Evolutionary conservation across 2,797 vertebrate species (phyloP), one percentile per base, ranked within the genome.

Genomic region (Pantherophis vulpinus): DNA sequence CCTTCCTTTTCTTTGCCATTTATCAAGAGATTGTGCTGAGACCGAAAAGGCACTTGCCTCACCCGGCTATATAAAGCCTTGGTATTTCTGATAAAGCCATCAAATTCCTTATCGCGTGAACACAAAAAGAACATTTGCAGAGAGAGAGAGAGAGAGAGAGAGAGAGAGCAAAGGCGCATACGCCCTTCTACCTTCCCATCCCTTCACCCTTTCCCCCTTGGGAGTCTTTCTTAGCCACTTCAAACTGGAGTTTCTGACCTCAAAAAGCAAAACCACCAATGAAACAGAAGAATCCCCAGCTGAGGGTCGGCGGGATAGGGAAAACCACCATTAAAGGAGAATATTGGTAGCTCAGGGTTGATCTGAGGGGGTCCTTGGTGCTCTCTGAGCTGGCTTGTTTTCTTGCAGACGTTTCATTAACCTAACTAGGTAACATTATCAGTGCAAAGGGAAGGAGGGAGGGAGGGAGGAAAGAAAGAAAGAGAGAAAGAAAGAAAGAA

Each of bases 1-100:
- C 12, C 61, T 6, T 2, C 97, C 95, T 97, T 98, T 98, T 98
- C 98, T 98, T 98, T 97, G 97, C 98, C 98, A 98, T 99, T 99
- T 99, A 99, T 99, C 99, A 99, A 98, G 96, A 98, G 98, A 98
- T 98, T 98, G 97, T 96, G 97, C 93, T 95, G 97, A 98, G 98
- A 98, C 97, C 98, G 1, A 98, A 63, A 98, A 98, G 98, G 98
- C 97, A 97, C 98, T 98, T 98, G 98, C 98, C 99, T 99, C 98
- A 98, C 98, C 98, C 98, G 98, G 99, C 99, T 99, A 99, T 99
- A 99, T 99, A 99, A 99, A 99, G 99, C 99, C 97, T 97, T 97
- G 98, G 98, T 98, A 99, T 99, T 99, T 99, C 98, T 99, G 99
- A 99, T 99, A 99, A 99, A 99, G 99, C 98, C 98, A 99, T 99